Percentiles rank a stretch among this genome's conserved stretches.
phyloP scores from a whole-genome alignment of 2,888 invertebrate genomes.

The Pteria penguin region DNA sequence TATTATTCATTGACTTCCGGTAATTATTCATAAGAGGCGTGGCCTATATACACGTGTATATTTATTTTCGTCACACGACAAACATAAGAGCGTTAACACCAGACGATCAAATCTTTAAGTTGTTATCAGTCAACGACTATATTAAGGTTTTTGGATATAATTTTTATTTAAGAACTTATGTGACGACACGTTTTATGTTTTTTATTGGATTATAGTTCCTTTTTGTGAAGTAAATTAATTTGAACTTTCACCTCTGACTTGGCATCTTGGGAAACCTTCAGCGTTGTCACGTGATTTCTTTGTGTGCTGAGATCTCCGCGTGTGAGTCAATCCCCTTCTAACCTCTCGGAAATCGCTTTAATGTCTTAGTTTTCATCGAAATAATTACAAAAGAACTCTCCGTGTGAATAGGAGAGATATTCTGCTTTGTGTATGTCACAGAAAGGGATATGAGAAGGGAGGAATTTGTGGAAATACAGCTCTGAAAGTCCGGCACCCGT shows the following conservation, averaged over 20 bases:
- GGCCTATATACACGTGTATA: conserved; percentile 18
- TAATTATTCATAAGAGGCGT: conserved; percentile 15
- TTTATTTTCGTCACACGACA: neutral
- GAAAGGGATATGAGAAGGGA: conserved; percentile 44
- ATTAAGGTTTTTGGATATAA: too few species aligned
- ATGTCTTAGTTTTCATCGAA: conserved; percentile 29
- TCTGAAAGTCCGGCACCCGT: conserved; percentile 32
- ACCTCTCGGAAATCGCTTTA: conserved; percentile 21
- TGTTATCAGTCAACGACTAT: too few species aligned
- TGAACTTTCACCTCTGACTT: conserved; percentile 43
- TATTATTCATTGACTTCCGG: neutral
- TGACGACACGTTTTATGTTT: too few species aligned
- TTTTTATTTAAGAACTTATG: too few species aligned
- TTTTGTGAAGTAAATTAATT: too few species aligned
- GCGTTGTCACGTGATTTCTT: conserved; percentile 79
- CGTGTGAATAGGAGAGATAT: conserved; percentile 41
- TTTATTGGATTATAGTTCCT: too few species aligned
- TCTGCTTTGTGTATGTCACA: conserved; percentile 34
- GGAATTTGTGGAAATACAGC: conserved; percentile 54
- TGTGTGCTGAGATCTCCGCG: conserved; percentile 77
- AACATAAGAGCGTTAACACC: too few species aligned
- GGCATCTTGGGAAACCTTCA: conserved; percentile 72
- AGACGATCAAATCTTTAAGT: too few species aligned
- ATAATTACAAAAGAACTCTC: conserved; percentile 40
- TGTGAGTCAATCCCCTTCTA: conserved; percentile 72